A percentile compares a stretch with the other conserved stretches of the same genome.
Evolutionary conservation across 1,140 invertebrate species (phyloP).

Genomic region (Whitmania pigra): DNA sequence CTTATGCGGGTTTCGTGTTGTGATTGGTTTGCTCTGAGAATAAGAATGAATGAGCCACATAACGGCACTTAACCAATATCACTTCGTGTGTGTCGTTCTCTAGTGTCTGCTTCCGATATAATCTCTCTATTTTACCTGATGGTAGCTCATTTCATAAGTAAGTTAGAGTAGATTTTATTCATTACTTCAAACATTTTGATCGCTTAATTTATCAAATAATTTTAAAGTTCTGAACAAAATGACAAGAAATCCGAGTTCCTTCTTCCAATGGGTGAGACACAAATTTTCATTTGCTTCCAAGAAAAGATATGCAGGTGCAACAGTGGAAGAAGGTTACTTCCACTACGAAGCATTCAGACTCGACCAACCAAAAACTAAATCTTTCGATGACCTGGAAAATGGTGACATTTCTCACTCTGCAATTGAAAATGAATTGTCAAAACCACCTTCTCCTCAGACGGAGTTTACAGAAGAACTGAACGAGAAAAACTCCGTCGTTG

Average conservation of each 20-base stretch:
- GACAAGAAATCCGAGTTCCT: not conserved
- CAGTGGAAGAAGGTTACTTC: not conserved
- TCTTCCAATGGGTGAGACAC: not conserved
- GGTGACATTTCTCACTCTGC: not conserved
- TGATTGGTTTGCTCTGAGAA: too few species aligned
- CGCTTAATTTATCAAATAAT: not conserved
- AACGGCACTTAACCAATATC: too few species aligned
- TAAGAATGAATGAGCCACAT: too few species aligned
- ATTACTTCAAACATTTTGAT: not conserved
- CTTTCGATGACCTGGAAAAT: not conserved
- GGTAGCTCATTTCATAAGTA: not conserved
- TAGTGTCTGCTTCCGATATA: not conserved
- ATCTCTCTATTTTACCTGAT: not conserved
- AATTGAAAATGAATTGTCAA: not conserved
- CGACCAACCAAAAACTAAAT: not conserved
- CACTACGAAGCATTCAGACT: not conserved
- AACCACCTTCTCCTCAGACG: not conserved
- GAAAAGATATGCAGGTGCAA: not conserved
- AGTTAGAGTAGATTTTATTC: not conserved
- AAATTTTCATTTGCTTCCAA: constrained; percentile 1
- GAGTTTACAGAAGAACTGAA: too few species aligned
- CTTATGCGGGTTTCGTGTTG: too few species aligned
- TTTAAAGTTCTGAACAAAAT: constrained; percentile 1
- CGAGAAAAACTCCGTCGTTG: too few species aligned
- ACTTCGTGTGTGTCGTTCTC: too few species aligned